Percentiles rank a stretch among this genome's conserved stretches.
phyloP scores from a whole-genome alignment of 2,888 invertebrate genomes.

The Allacma fusca region DNA sequence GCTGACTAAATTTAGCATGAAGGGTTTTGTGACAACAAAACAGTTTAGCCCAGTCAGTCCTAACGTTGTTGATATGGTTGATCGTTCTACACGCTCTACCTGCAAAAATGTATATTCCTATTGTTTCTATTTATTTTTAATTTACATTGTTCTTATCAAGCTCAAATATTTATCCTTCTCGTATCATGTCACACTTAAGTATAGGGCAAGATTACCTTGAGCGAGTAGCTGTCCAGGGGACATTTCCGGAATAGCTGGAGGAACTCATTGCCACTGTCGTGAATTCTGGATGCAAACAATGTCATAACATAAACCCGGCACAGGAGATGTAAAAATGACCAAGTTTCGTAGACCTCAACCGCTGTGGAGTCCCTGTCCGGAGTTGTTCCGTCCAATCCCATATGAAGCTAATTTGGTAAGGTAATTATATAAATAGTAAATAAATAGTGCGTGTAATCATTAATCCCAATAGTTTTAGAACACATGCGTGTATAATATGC shows the following conservation, averaged over 20 bases:
- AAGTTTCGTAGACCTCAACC: constrained; percentile 25
- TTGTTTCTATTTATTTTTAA: no score
- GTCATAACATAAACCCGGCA: constrained; percentile 21
- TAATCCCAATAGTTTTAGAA: no score
- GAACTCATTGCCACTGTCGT: constrained; percentile 36
- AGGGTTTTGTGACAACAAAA: constrained; percentile 54
- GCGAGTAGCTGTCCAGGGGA: constrained; percentile 8
- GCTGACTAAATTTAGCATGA: constrained; percentile 51
- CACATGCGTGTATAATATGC: no score
- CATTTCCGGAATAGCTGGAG: constrained; percentile 14
- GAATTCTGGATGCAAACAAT: constrained; percentile 31
- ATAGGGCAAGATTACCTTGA: background rate
- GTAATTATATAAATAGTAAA: no score
- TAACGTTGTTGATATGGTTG: constrained; percentile 32
- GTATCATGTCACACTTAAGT: no score
- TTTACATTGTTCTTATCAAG: no score
- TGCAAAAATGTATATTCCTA: constrained; percentile 6
- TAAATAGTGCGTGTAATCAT: no score
- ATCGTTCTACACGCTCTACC: constrained; percentile 49
- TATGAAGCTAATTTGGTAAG: constrained; percentile 18
- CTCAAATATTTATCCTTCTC: no score
- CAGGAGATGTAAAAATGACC: constrained; percentile 33
- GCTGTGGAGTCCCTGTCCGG: background rate
- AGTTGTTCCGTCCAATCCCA: no score
- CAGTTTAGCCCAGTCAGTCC: constrained; percentile 51